Evolutionary conservation across 2,797 vertebrate genomes (phyloP).

Genomic region (Sus cebifrons): DNA sequence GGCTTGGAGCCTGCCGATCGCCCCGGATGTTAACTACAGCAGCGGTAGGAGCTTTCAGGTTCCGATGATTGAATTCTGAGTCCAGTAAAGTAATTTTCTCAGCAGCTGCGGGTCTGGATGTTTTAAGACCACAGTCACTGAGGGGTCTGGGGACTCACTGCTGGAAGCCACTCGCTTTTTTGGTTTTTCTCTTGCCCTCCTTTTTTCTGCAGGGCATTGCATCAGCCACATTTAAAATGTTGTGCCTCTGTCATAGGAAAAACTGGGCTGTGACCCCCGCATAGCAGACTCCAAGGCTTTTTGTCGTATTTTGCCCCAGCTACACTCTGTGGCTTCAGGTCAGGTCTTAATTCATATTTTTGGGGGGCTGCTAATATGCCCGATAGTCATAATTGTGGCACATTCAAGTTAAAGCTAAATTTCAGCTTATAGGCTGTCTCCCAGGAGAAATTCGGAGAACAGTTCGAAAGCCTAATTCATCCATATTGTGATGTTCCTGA

Average conservation of each 20-base stretch:
- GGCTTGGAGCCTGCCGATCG: rapidly evolving
- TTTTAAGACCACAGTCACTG: not conserved
- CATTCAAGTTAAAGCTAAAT: not conserved
- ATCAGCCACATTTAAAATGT: not conserved
- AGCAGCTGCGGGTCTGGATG: rapidly evolving
- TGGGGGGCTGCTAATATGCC: not conserved
- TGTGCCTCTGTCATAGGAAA: not conserved
- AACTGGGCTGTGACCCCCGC: not conserved
- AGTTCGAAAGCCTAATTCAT: rapidly evolving
- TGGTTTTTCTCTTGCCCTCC: not conserved
- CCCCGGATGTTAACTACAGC: rapidly evolving
- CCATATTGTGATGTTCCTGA: not conserved
- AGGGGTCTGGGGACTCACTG: no score
- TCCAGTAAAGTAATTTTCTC: not conserved
- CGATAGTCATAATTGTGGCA: rapidly evolving
- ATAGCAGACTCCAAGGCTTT: not conserved
- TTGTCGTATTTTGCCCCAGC: not conserved
- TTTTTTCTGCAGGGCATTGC: not conserved
- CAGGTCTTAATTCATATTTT: not conserved
- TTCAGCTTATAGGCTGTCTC: not conserved
- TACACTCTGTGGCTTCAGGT: not conserved
- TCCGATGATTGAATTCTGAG: rapidly evolving
- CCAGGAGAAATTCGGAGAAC: not conserved
- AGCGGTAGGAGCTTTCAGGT: not conserved
- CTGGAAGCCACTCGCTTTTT: not conserved